Percentiles rank a stretch among this genome's conserved stretches.
phyloP scores from a whole-genome alignment of 1,140 invertebrate species.

The Caerostris extrusa region DNA sequence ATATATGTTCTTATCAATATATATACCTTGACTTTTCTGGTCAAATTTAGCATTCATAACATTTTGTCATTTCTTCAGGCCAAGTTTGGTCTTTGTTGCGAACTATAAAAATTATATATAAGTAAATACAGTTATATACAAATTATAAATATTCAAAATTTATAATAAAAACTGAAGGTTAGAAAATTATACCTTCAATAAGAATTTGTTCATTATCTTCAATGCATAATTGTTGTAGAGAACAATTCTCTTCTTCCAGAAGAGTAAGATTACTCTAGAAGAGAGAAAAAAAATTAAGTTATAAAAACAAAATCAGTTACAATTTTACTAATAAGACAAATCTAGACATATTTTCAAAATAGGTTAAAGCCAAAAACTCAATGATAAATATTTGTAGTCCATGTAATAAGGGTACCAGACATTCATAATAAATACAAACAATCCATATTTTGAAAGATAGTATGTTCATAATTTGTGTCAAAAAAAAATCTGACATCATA shows the following conservation, averaged over 20 bases:
- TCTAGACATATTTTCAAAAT: not conserved
- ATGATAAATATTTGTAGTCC: not conserved
- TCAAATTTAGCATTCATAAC: constrained; percentile 77
- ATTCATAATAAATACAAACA: too few species aligned
- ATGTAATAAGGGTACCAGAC: too few species aligned
- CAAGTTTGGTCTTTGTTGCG: constrained; percentile 93
- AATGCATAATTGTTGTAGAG: constrained; percentile 87
- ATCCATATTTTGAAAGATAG: too few species aligned
- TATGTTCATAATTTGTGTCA: too few species aligned
- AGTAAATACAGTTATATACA: not conserved
- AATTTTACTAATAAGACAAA: not conserved
- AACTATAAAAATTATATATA: constrained; percentile 80
- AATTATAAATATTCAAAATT: not conserved
- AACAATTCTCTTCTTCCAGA: constrained; percentile 89
- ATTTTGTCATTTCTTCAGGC: constrained; percentile 91
- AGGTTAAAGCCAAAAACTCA: too few species aligned
- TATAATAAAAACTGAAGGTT: not conserved
- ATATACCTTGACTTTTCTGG: constrained; percentile 78
- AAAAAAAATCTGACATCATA: too few species aligned
- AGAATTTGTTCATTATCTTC: constrained; percentile 89
- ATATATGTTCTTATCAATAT: constrained; percentile 16
- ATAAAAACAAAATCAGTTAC: not conserved
- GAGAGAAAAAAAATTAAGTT: not conserved
- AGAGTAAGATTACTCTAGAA: constrained; percentile 83
- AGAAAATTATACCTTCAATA: constrained; percentile 84